A percentile compares a stretch with the other conserved stretches of the same genome.
Conservation (phyloP, 2,888 invertebrate genomes). For the Megastigmus dorsalis region DNA sequence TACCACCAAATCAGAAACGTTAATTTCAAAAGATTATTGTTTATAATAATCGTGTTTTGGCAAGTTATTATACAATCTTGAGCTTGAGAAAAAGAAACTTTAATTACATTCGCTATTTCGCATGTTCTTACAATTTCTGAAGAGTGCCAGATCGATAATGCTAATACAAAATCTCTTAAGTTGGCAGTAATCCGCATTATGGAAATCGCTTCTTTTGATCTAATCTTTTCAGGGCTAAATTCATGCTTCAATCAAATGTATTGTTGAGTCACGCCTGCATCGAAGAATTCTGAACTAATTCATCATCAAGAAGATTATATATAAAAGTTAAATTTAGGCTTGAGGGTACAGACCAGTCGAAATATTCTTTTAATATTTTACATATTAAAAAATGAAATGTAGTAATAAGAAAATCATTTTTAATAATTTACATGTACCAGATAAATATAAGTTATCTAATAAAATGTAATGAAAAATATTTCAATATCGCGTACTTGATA, state of each 20-base stretch:
- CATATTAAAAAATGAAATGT: too few relatives aligned
- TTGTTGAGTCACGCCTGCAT: not conserved
- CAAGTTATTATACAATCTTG: too few relatives aligned
- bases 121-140: not conserved
- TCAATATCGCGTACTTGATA: too few relatives aligned
- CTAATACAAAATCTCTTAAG: not conserved
- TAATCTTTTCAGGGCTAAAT: not conserved
- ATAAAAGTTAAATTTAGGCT: not conserved
- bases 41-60: too few relatives aligned
- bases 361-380: too few relatives aligned
- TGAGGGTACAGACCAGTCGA: too few relatives aligned
- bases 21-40: too few relatives aligned
- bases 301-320: not conserved
- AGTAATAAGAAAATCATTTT: too few relatives aligned
- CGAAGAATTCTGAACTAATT: not conserved
- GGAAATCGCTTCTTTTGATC: conserved; percentile 1
- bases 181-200: conserved; percentile 9
- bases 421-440: too few relatives aligned
- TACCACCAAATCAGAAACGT: too few relatives aligned
- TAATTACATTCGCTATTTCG: not conserved
- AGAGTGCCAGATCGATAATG: not conserved
- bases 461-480: too few relatives aligned
- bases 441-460: too few relatives aligned
- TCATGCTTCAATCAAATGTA: not conserved
- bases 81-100: not conserved